Evolutionary conservation across 2,113 vertebrate genomes (phyloP).

Genomic region (Entomyzon cyanotis): DNA sequence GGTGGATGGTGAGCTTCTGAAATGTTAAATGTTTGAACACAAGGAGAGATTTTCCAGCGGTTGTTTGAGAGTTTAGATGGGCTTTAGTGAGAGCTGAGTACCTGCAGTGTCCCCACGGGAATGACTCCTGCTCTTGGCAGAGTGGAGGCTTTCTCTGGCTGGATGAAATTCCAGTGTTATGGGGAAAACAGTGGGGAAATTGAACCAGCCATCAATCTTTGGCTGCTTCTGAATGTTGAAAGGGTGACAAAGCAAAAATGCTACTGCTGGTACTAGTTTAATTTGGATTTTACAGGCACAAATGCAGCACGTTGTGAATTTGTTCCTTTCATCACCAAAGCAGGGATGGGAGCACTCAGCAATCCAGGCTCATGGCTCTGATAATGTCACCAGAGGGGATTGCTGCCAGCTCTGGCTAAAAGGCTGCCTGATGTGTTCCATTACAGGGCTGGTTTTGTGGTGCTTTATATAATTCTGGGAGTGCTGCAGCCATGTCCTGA

Average conservation of each 20-base stretch:
- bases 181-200: neutral
- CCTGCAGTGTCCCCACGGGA: neutral
- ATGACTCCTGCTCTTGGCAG: neutral
- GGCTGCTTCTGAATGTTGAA: neutral
- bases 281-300: constrained; percentile 18
- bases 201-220: neutral
- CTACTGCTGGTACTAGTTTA: neutral
- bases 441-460: neutral
- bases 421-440: neutral
- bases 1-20: neutral
- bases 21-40: neutral
- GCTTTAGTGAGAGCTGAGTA: neutral
- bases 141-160: neutral
- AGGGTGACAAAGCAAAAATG: constrained; percentile 22
- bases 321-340: neutral
- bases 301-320: neutral
- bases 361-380: neutral
- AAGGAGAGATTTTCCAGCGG: neutral
- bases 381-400: neutral
- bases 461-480: neutral
- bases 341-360: neutral
- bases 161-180: neutral
- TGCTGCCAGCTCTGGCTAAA: constrained; percentile 5
- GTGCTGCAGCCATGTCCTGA: neutral
- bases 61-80: neutral